Evolutionary conservation across 2,113 vertebrate species (phyloP), one percentile per base, ranked within the genome.

Genomic region (Alosa alosa): DNA sequence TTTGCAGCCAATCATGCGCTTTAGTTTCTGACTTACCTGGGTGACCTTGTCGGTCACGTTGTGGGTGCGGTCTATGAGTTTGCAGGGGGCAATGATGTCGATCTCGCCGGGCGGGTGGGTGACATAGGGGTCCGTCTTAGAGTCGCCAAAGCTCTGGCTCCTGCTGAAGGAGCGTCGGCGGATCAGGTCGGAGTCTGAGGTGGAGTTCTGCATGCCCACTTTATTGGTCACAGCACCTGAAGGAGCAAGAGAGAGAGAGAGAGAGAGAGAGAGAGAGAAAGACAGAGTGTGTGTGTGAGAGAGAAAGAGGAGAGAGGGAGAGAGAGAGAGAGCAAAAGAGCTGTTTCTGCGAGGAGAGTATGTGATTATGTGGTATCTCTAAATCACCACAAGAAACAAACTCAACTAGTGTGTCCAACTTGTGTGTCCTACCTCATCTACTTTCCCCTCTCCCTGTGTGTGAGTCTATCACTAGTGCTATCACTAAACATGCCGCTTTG

Each of bases 31-130:
- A 85, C 90, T 81, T 84, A 98, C 97, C 97, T 98, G 97, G 0
- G 97, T 98, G 88, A 98, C 96, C 89, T 96, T 98, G 92, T 98
- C 97, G 0, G 97, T 98, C 88, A 98, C 97, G 0, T 97, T 96
- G 90, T 98, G 97, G 0, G 97, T 98, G 64, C 97, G 94, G 84
- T 97, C 97, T 39, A 97, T 97, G 89, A 98, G 93, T 89, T 97
- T 97, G 89, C 92, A 94, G 46, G 97, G 96, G 1, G 97, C 95
- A 10, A 97, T 95, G 92, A 98, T 96, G 91, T 97, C 97, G 82
- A 93, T 94, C 83, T 96, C 96, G 0, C 94, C 89, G 0, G 95
- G 86, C 0, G 96, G 94, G 0, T 96, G 93, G 0, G 95, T 91
- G 87, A 97, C 91, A 86, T 96, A 95, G 0, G 94, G 90, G 9